These are phyloP conservation scores for Lypha dubia DNA, from an alignment of 2,888 invertebrate genomes.

Conservation along the genomic window DNA sequence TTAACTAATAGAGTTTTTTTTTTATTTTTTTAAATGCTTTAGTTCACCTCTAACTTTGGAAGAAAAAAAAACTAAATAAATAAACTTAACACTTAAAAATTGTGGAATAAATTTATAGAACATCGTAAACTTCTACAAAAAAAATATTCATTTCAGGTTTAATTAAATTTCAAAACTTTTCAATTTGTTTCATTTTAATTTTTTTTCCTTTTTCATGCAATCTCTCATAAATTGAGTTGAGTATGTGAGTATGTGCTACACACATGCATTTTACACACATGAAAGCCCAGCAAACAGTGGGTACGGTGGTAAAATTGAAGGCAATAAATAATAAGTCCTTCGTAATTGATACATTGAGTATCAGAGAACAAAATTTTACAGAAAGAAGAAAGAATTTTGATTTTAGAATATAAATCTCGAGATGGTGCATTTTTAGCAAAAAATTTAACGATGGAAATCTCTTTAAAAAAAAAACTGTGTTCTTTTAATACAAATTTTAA, in stretches of 20 bases:
- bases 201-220: slow-evolving; percentile 17
- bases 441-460: no score
- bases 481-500: no score
- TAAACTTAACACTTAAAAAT: slow-evolving; percentile 43
- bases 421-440: neutral
- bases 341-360: no score
- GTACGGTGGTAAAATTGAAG: neutral
- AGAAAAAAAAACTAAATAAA: neutral
- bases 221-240: slow-evolving; percentile 57
- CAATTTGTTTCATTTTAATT: slow-evolving; percentile 51
- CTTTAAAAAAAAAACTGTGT: no score
- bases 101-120: slow-evolving; percentile 49
- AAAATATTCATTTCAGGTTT: slow-evolving; percentile 69
- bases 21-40: neutral
- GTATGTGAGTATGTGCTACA: slow-evolving; percentile 27
- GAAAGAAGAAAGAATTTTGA: no score
- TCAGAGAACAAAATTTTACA: no score
- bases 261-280: neutral
- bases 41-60: neutral
- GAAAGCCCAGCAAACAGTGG: neutral
- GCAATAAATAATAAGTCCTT: neutral
- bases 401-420: neutral
- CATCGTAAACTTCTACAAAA: slow-evolving; percentile 52
- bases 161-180: slow-evolving; percentile 73
- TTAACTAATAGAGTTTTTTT: neutral